Evolutionary conservation across 2,113 vertebrate species (phyloP).

Genomic region (Beaufortia kweichowensis): DNA sequence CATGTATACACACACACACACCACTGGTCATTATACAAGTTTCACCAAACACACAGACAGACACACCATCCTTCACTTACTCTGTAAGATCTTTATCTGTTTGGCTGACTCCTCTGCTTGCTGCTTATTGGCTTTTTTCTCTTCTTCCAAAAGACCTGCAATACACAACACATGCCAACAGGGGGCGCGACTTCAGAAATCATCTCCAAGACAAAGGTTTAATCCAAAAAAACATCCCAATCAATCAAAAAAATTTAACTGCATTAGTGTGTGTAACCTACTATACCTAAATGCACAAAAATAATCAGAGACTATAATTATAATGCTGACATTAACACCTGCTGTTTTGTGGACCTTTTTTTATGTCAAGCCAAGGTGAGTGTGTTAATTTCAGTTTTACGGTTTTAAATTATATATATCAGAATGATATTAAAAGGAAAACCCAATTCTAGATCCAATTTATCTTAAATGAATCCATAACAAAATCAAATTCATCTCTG

Average conservation of each 20-base stretch:
- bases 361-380: background rate
- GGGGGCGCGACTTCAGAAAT: no score
- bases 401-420: no score
- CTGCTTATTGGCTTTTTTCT: conserved; percentile 82
- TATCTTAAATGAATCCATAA: no score
- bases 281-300: background rate
- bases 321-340: background rate
- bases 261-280: no score
- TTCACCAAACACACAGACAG: background rate
- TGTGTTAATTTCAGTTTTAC: background rate
- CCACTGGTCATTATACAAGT: background rate
- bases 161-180: background rate
- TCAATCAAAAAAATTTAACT: no score
- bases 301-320: background rate
- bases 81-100: conserved; percentile 90
- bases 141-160: conserved; percentile 86
- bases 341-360: no score
- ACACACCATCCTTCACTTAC: conserved; percentile 62
- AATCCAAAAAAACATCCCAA: no score
- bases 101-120: conserved; percentile 89
- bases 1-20: background rate
- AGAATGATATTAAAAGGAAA: no score
- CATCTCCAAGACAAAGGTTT: no score
- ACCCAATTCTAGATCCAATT: background rate
- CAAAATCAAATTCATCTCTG: background rate